Percentiles rank a stretch among this genome's conserved stretches.
phyloP scores from a whole-genome alignment of 1,140 invertebrate genomes.

The Saccostrea echinata region DNA sequence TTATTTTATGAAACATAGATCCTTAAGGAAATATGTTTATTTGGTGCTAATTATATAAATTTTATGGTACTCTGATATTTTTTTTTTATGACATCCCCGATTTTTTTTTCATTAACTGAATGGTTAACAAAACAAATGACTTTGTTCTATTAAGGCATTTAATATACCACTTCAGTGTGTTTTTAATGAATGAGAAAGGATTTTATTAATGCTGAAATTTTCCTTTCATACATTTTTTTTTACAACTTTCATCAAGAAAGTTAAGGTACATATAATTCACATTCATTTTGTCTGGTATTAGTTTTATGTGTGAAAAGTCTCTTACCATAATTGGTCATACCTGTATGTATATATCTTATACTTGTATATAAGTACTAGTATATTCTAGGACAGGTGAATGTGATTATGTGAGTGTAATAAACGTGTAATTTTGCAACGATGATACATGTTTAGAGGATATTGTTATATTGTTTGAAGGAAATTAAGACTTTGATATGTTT shows the following conservation, averaged over 20 bases:
- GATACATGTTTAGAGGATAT: not conserved
- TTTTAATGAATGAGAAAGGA: no score
- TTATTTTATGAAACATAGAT: no score
- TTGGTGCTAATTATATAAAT: no score
- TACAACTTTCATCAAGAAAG: not conserved
- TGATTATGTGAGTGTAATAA: slow-evolving; percentile 19
- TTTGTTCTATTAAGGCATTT: no score
- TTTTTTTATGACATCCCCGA: no score
- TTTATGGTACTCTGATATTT: no score
- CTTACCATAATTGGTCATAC: not conserved
- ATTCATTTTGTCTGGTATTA: not conserved
- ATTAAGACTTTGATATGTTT: not conserved
- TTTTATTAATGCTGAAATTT: no score
- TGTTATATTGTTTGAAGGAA: not conserved
- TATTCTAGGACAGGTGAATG: slow-evolving; percentile 3
- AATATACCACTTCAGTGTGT: no score
- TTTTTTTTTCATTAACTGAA: no score
- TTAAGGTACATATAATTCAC: not conserved
- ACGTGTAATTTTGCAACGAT: slow-evolving; percentile 28
- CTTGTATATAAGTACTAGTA: slow-evolving; percentile 24
- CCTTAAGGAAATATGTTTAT: no score
- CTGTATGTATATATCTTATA: slow-evolving; percentile 16
- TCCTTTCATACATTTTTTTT: not conserved
- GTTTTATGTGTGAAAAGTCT: not conserved
- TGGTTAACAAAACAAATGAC: no score